Base-by-base conservation (phyloP, 2,888 invertebrate species). In the Brenthis daphne region DNA sequence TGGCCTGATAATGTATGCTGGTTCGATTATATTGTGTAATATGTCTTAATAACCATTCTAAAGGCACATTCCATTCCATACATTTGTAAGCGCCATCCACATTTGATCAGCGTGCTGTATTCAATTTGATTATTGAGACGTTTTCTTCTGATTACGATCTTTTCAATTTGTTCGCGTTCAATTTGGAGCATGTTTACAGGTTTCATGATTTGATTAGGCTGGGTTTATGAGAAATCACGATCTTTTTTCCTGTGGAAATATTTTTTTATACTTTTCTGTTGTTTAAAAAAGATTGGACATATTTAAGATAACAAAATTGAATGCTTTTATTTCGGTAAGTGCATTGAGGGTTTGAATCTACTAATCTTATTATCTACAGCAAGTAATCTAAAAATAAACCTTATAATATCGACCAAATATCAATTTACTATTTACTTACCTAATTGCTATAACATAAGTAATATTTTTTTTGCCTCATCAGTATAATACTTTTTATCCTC, bases 101-200 rank as follows among this genome's bases (percentile, higher is more conserved):
- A 24, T 60, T 50, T 33, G 50, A 60, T 50, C 29, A 60, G 60
- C 60, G 60, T 48, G 20, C 47, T 58, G 48, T 60, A 60, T 60
- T 50, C 63, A 63, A 63, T 63, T 63, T 63, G 53, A 51, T 53
- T 53, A 63, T 24, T 63, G 63, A 53, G 63, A 53, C 63, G 53
- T 63, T 63, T 53, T 37, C 53, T 43, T 37, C 53, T 51, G 63
- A 53, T 53, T 63, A 53, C 63, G 37, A 63, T 63, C 63, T 63
- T 63, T 63, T 53, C 16, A 63, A 63, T 63, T 63, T 53, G 63
- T 63, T 63, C 61, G 51, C 12, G 33, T 53, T 63, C 63, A 63
- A 63, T 63, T 63, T 63, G 43, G 12, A 51, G 16, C 51, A 20
- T 63, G 53, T 63, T 63, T 63, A 53, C 63, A 53, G 13, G 14